phyloP scores from a whole-genome alignment of 2,797 vertebrate genomes.

The Hoplostethus atlanticus region DNA sequence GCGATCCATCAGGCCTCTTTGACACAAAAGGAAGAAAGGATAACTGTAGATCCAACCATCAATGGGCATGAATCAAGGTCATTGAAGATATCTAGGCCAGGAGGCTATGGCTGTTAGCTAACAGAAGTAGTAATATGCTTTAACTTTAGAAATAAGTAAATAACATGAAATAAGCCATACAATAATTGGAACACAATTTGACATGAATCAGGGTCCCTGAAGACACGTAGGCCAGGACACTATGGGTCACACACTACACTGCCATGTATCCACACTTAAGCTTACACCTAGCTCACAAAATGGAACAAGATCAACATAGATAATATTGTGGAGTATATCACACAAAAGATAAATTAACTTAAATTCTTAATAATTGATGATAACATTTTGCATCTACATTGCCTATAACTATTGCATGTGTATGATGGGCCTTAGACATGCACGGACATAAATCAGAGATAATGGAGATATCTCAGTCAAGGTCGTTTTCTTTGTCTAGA shows the following conservation, averaged over 20 bases:
- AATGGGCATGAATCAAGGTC: background rate
- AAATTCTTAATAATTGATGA: too few relatives aligned
- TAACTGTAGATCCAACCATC: slow-evolving; percentile 15
- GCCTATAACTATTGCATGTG: too few relatives aligned
- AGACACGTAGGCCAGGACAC: background rate
- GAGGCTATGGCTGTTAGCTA: slow-evolving; percentile 19
- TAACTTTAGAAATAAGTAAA: slow-evolving; percentile 6
- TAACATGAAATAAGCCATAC: background rate
- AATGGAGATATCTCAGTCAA: background rate
- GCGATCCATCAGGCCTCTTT: slow-evolving; percentile 47
- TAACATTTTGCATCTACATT: too few relatives aligned
- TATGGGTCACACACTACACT: slow-evolving; percentile 2
- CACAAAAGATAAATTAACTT: too few relatives aligned
- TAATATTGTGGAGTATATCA: too few relatives aligned
- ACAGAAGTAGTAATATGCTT: background rate
- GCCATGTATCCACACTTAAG: too few relatives aligned
- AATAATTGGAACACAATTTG: background rate
- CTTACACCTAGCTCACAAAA: too few relatives aligned
- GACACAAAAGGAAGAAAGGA: slow-evolving; percentile 50
- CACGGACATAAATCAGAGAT: slow-evolving; percentile 5
- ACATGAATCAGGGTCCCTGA: background rate
- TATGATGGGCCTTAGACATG: background rate
- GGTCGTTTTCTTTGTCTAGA: background rate
- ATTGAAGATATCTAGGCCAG: background rate
- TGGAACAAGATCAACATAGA: too few relatives aligned